phyloP scores from a whole-genome alignment of 2,113 vertebrate genomes.

The Tichodroma muraria region DNA sequence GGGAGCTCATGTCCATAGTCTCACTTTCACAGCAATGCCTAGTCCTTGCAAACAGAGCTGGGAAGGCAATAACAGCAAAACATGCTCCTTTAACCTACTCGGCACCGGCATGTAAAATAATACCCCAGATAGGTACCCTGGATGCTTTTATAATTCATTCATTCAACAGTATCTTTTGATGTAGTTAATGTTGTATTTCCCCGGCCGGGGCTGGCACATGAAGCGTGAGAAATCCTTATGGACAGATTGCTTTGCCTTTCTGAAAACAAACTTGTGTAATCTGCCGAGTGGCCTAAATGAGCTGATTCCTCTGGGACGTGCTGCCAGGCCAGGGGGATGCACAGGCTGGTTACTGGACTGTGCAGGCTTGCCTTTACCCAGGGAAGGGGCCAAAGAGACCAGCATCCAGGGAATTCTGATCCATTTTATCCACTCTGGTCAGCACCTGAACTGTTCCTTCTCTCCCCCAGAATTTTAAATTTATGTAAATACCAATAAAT shows the following conservation, averaged over 20 bases:
- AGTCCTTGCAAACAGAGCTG: not conserved
- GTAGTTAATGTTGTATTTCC: slow-evolving; percentile 60
- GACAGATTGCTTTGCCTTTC: slow-evolving; percentile 62
- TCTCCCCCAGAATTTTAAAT: not conserved
- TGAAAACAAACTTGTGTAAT: slow-evolving; percentile 40
- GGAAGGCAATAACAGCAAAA: slow-evolving; percentile 23
- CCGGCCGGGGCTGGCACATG: slow-evolving; percentile 5
- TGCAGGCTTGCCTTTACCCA: not conserved
- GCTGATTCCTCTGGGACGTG: not conserved
- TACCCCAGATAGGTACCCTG: slow-evolving; percentile 41
- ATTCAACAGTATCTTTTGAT: slow-evolving; percentile 47
- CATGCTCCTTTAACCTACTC: slow-evolving; percentile 57
- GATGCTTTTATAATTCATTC: slow-evolving; percentile 67
- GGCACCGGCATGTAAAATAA: not conserved
- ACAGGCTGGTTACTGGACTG: not conserved
- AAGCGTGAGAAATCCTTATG: slow-evolving; percentile 63
- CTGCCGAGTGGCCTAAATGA: slow-evolving; percentile 34
- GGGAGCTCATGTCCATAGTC: not conserved
- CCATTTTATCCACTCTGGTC: not conserved
- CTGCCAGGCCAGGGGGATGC: not conserved
- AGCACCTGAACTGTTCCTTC: not conserved
- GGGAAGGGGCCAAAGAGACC: not conserved
- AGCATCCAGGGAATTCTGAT: not conserved
- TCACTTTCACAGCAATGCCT: not conserved
- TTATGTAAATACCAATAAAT: not conserved